A percentile compares a stretch with the other conserved stretches of the same genome.
phyloP scores from a whole-genome alignment of 2,797 vertebrate genomes.

The Eulemur mongoz region DNA sequence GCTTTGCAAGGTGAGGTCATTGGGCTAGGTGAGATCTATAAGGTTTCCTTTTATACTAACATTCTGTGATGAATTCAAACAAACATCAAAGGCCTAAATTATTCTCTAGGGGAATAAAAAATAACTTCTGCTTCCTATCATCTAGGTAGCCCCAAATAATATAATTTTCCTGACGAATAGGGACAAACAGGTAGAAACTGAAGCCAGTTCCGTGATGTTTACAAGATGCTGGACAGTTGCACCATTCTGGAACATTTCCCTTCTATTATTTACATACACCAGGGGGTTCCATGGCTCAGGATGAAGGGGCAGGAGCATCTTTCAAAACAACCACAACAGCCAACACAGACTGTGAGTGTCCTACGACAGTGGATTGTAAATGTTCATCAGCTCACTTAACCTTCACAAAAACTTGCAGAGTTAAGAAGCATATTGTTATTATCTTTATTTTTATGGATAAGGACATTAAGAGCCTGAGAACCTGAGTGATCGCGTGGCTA shows the following conservation, averaged over 20 bases:
- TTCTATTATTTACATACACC: neutral
- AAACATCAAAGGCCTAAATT: constrained; percentile 36
- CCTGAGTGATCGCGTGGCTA: neutral
- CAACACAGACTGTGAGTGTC: neutral
- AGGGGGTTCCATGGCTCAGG: neutral
- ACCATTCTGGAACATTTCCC: neutral
- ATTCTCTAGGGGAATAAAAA: constrained; percentile 11
- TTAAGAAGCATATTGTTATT: neutral
- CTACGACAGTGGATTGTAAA: neutral
- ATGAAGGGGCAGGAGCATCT: neutral
- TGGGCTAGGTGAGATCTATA: neutral
- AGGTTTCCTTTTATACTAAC: neutral
- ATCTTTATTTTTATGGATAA: neutral
- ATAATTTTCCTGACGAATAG: constrained; percentile 59
- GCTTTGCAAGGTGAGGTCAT: neutral
- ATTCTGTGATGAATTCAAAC: constrained; percentile 42
- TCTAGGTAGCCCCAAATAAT: constrained; percentile 55
- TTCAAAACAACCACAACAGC: neutral
- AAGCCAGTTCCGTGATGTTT: constrained; percentile 34
- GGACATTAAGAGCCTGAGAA: neutral
- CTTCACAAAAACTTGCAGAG: neutral
- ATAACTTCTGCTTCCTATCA: constrained; percentile 49
- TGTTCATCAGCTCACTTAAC: neutral
- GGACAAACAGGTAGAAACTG: constrained; percentile 57
- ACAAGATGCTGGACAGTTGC: neutral